These are phyloP conservation scores for Drosophila neutralis DNA, from an alignment of 2,888 invertebrate genomes.

Conservation along the genomic window DNA sequence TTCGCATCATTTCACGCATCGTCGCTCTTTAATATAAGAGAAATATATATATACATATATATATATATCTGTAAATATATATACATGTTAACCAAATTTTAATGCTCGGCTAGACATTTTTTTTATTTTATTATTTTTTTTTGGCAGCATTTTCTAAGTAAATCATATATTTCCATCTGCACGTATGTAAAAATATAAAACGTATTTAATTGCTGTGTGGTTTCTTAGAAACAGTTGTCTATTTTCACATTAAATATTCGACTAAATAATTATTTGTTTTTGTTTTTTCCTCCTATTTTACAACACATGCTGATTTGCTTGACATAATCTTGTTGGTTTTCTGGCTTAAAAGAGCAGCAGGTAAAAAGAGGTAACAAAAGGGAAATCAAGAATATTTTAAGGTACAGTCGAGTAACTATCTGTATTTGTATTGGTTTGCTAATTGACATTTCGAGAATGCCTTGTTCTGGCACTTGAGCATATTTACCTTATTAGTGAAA, in stretches of 20 bases:
- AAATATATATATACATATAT: background rate
- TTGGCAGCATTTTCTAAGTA: slow-evolving; percentile 37
- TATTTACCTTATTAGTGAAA: slow-evolving; percentile 45
- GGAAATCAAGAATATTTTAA: background rate
- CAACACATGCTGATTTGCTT: slow-evolving; percentile 36
- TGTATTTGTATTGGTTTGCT: slow-evolving; percentile 7
- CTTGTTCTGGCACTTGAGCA: slow-evolving; percentile 17
- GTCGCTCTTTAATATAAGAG: slow-evolving; percentile 28
- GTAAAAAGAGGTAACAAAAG: slow-evolving; percentile 2
- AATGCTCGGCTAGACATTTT: background rate
- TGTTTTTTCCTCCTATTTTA: slow-evolving; percentile 12
- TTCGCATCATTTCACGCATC: slow-evolving; percentile 56
- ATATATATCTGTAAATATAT: background rate
- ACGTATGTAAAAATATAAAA: background rate
- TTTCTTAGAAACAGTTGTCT: slow-evolving; percentile 25
- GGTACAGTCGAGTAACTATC: background rate
- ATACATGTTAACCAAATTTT: background rate
- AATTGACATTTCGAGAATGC: slow-evolving; percentile 15
- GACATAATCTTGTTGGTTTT: slow-evolving; percentile 26
- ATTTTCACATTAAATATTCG: slow-evolving; percentile 3
- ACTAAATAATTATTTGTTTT: background rate
- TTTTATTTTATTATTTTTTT: slow-evolving; percentile 18
- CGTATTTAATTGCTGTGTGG: background rate
- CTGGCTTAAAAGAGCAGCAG: slow-evolving; percentile 5
- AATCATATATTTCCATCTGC: slow-evolving; percentile 22